Percentiles rank a stretch among this genome's conserved stretches.
Conservation (phyloP, 2,888 invertebrate species). For the Cryptops parisi region DNA sequence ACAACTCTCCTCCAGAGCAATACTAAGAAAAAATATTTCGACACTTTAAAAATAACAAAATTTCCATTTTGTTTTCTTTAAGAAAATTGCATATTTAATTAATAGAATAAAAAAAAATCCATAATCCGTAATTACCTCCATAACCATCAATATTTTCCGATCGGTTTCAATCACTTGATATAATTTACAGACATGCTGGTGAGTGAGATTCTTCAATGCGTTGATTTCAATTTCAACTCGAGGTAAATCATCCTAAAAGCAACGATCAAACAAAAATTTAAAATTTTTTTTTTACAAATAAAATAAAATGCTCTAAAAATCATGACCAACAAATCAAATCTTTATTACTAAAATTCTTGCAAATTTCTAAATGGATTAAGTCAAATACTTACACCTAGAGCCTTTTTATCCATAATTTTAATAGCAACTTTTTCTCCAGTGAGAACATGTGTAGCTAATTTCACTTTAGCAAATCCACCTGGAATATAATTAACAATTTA, state of each 20-base stretch:
- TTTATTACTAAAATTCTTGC: not conserved
- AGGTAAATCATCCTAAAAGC: conserved; percentile 50
- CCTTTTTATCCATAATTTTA: conserved; percentile 63
- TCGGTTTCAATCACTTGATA: conserved; percentile 64
- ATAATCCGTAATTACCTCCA: no score
- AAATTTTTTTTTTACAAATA: no score
- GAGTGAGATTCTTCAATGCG: conserved; percentile 51
- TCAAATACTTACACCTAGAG: conserved; percentile 46
- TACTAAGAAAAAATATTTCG: conserved; percentile 41
- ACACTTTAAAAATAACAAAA: no score
- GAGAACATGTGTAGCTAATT: conserved; percentile 56
- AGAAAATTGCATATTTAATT: no score
- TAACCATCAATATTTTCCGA: conserved; percentile 55
- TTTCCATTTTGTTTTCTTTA: no score
- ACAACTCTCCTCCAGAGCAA: conserved; percentile 66
- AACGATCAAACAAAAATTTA: conserved; percentile 9
- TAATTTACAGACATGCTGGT: conserved; percentile 59
- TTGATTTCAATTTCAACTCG: conserved; percentile 55
- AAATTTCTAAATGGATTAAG: no score
- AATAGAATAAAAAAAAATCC: no score
- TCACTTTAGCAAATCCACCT: conserved; percentile 70
- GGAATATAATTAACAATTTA: not conserved
- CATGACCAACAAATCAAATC: conserved; percentile 6
- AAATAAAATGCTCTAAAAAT: no score
- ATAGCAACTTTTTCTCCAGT: conserved; percentile 68